Percentiles rank a stretch among this genome's conserved stretches.
Evolutionary conservation across 2,113 vertebrate genomes (phyloP).

Genomic region (Mungos mungo): DNA sequence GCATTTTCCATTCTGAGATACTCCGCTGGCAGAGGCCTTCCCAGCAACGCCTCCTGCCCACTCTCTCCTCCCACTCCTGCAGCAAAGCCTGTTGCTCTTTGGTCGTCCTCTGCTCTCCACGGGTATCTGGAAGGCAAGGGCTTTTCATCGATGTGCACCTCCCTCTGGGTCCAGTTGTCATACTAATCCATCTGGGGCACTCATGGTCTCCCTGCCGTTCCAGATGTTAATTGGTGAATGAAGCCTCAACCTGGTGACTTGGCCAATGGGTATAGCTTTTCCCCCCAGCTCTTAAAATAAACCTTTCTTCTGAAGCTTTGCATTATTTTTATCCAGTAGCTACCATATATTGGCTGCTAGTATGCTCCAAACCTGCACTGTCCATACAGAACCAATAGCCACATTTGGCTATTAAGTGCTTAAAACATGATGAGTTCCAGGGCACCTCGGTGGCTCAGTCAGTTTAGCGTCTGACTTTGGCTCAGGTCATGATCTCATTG

Average conservation of each 20-base stretch:
- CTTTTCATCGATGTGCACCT: background rate
- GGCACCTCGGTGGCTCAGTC: too few relatives aligned
- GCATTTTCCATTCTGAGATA: background rate
- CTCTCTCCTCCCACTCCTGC: background rate
- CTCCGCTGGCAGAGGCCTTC: background rate
- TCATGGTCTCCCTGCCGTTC: background rate
- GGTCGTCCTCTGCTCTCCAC: background rate
- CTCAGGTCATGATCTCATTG: too few relatives aligned
- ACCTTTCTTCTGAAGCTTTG: background rate
- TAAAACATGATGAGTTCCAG: background rate
- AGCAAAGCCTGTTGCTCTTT: background rate
- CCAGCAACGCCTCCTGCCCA: background rate
- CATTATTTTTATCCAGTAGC: background rate
- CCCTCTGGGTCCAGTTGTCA: background rate
- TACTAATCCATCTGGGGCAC: background rate
- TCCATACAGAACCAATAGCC: background rate
- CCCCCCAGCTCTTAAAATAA: background rate
- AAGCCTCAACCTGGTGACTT: background rate
- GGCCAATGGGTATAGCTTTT: background rate
- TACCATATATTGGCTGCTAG: background rate
- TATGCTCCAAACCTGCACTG: background rate
- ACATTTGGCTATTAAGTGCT: background rate
- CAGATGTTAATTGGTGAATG: background rate
- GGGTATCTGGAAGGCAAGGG: background rate
- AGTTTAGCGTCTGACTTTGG: too few relatives aligned